phyloP scores from a whole-genome alignment of 2,113 vertebrate genomes.

The Ptychochromis oligacanthus region DNA sequence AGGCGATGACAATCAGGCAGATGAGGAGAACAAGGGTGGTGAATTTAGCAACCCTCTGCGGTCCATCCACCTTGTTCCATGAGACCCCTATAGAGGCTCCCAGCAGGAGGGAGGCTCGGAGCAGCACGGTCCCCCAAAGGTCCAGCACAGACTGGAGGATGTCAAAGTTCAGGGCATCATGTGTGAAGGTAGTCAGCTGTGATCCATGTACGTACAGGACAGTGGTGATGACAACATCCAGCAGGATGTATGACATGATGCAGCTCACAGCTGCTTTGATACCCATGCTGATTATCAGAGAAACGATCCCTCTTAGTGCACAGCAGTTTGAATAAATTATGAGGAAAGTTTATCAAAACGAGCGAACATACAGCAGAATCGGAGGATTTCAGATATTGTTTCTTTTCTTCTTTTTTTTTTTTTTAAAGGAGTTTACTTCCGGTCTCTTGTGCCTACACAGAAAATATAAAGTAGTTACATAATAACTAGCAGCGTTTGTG shows the following conservation, averaged over 20 bases:
- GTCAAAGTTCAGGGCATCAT: constrained; percentile 85
- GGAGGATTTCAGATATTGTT: not conserved
- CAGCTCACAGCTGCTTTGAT: constrained; percentile 75
- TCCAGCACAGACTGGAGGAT: constrained; percentile 86
- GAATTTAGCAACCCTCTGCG: constrained; percentile 77
- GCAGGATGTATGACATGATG: constrained; percentile 77
- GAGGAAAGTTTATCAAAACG: not conserved
- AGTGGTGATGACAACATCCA: constrained; percentile 84
- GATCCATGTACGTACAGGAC: constrained; percentile 85
- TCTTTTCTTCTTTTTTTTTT: constrained; percentile 14
- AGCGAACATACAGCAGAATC: not conserved
- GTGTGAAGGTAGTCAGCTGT: constrained; percentile 68
- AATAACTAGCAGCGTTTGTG: not conserved
- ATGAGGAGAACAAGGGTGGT: constrained; percentile 76
- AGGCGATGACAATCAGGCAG: constrained; percentile 85
- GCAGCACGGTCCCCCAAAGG: constrained; percentile 87
- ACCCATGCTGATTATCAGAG: constrained; percentile 76
- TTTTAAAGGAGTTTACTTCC: not conserved
- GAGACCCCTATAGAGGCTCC: constrained; percentile 87
- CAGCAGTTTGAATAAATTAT: not conserved
- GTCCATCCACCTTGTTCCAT: constrained; percentile 85
- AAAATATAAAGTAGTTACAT: not conserved
- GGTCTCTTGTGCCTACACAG: not conserved
- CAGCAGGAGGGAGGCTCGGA: constrained; percentile 85
- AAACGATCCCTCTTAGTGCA: not conserved